Evolutionary conservation across 2,797 vertebrate genomes (phyloP).

Genomic region (Sebastolobus altivelis): DNA sequence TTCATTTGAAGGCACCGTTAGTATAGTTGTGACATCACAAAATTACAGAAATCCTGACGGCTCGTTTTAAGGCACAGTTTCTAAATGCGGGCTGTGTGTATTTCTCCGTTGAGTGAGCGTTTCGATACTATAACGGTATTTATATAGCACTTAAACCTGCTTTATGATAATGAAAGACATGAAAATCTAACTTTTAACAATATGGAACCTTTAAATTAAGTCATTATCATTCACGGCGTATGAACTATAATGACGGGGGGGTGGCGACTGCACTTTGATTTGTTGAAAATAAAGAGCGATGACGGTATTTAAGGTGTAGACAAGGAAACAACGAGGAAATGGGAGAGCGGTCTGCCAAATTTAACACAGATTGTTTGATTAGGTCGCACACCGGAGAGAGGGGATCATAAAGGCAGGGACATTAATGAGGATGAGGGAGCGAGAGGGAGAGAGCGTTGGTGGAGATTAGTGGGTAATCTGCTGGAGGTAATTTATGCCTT

Average conservation of each 20-base stretch:
- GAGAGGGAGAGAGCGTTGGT: constrained; percentile 50
- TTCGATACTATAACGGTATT: no score
- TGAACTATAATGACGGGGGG: constrained; percentile 12
- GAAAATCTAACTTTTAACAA: no score
- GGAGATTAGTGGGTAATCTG: constrained; percentile 86
- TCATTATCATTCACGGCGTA: constrained; percentile 14
- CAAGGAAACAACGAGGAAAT: constrained; percentile 30
- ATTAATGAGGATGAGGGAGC: constrained; percentile 71
- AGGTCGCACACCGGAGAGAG: constrained; percentile 54
- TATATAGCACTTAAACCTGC: no score
- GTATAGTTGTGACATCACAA: no score
- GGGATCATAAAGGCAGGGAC: constrained; percentile 70
- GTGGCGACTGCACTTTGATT: not conserved
- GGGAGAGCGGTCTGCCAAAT: constrained; percentile 41
- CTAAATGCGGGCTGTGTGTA: no score
- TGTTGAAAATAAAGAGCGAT: not conserved
- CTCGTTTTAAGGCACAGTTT: no score
- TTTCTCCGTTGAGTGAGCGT: no score
- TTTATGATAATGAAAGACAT: no score
- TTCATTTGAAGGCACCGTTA: no score
- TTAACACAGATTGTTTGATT: constrained; percentile 67
- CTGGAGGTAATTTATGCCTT: constrained; percentile 84
- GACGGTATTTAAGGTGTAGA: constrained; percentile 28
- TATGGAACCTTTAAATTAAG: constrained; percentile 12
- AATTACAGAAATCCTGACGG: no score